These are phyloP conservation scores for Drosophila pegasa DNA, from an alignment of 2,888 invertebrate genomes.

Conservation along the genomic window DNA sequence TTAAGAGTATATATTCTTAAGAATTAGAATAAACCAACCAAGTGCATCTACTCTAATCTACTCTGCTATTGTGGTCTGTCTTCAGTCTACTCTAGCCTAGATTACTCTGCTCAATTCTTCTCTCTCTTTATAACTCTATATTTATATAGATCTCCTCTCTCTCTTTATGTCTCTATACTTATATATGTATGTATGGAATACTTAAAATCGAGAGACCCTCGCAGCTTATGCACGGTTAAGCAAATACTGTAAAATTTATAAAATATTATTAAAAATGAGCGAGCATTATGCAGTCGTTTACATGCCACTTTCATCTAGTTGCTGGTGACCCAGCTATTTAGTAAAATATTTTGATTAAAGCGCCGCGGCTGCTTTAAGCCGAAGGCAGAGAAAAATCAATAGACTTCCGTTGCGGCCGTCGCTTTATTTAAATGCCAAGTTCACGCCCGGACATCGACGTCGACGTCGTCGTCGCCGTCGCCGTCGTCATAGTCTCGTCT, in stretches of 20 bases:
- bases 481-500: constrained; percentile 52
- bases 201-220: too few relatives aligned
- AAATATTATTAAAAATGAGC: too few relatives aligned
- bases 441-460: constrained; percentile 65
- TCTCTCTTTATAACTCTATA: too few relatives aligned
- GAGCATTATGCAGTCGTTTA: not conserved
- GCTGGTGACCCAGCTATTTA: constrained; percentile 53
- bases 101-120: too few relatives aligned
- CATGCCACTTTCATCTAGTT: constrained; percentile 11
- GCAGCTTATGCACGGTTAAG: too few relatives aligned
- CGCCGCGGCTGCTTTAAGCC: constrained; percentile 58
- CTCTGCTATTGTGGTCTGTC: too few relatives aligned
- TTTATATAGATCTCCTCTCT: too few relatives aligned
- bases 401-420: constrained; percentile 67
- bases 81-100: not conserved
- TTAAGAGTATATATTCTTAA: too few relatives aligned
- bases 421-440: constrained; percentile 80
- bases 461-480: constrained; percentile 21
- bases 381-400: constrained; percentile 64
- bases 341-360: constrained; percentile 79
- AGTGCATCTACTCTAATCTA: not conserved
- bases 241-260: too few relatives aligned
- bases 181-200: too few relatives aligned
- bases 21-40: too few relatives aligned
- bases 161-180: too few relatives aligned